Evolutionary conservation across 2,888 invertebrate species (phyloP), one percentile per base, ranked within the genome.

Genomic region (Hedya salicella): DNA sequence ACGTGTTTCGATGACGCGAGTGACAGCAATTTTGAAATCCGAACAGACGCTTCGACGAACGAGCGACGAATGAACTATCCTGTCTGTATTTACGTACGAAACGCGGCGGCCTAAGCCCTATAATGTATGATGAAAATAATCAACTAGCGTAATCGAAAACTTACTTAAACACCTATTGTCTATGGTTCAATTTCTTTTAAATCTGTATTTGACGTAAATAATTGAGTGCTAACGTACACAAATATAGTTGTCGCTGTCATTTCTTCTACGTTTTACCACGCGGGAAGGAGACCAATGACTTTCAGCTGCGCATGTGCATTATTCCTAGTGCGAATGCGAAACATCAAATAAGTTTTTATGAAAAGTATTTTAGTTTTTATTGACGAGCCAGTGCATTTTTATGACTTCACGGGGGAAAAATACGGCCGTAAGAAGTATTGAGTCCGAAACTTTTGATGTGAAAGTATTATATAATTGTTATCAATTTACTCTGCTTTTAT

Each of bases 331-430:
- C 53, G 67, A 67, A 56, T 64, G 66, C 68, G 76, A 78, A 78
- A 78, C 77, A 81, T 79, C 79, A 83, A 85, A 83, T 77, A 85
- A 84, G 81, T 86, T 85, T 81, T 79, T 78, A 75, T 74, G 73
- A 71, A 75, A 76, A 76, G 74, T 82, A 46, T 65, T 65, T 64
- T 60, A 48, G 46, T 62, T 64, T n/a, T 59, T 65, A 52, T 65
- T 40, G 52, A 48, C 21, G 11, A 52, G 44, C 11, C 25, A 60
- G 39, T 53, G 39, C 52, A 62, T 62, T 62, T 62, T 62, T 67
- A 56, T 39, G 46, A 16, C 48, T 48, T 49, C 36, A 59, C 46
- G 30, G 9, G 36, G 21, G 30, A 65, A 39, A 59, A 60, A 52
- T 44, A 65, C 44, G 32, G 59, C n/a, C 16, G 14, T 59, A 62